Evolutionary conservation across 2,113 vertebrate genomes (phyloP), one percentile per base, ranked within the genome.

Genomic region (Columbina picui): DNA sequence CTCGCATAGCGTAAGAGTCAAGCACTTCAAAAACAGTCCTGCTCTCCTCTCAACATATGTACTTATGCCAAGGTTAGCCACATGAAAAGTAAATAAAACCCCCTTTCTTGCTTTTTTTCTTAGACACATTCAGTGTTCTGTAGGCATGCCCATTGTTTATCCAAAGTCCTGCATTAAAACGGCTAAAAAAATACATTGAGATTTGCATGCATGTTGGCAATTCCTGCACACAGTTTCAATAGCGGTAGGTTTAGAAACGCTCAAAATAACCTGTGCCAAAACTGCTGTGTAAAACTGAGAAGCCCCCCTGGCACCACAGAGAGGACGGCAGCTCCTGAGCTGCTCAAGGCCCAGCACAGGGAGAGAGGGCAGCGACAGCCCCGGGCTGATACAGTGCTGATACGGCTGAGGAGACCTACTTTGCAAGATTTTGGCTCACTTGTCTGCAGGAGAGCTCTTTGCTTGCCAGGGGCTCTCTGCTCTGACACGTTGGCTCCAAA

Each of bases 191-290:
- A 6, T 0, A 29, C 15, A 73, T 12, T n/a, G 50, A 61, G 49
- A 95, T 97, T 93, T 78, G 78, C 91, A 92, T 87, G 83, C 87
- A 87, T 45, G 65, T 25, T 95, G 68, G 63, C 79, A 95, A 74
- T 20, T 64, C 78, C 89, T 34, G n/a, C 14, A 20, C 30, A 53
- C 4, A 12, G 77, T 90, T 88, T 94, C 47, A 82, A 32, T 22
- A 80, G 25, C 0, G 2, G 22, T 52, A 76, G 23, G 50, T 93
- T 93, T 84, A 87, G 87, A 96, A 96, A 82, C 27, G 0, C 1
- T 9, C 22, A 59, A 56, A 57, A 79, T 36, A 55, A 69, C 25
- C 36, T 43, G 32, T 73, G 61, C 38, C 69, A 73, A 74, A 87
- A 38, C 13, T 6, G 18, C 22, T 6, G n/a, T 11, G 29, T 69